These are phyloP conservation scores for Enteromius argenteus DNA, from an alignment of 2,797 vertebrate species.

Conservation along the genomic window DNA sequence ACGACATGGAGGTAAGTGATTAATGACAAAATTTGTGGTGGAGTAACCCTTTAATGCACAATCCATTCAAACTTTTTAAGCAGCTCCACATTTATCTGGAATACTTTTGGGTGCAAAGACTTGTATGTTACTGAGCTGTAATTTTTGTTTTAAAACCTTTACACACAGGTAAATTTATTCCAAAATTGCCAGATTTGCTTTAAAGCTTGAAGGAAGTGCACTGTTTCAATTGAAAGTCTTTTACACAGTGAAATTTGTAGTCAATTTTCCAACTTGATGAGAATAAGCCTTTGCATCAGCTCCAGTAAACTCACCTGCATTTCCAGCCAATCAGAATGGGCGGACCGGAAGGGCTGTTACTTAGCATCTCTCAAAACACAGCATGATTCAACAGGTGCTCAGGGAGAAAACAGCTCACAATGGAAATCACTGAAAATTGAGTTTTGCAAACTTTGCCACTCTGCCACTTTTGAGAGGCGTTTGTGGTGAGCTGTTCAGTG, in stretches of 20 bases:
- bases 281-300: constrained; percentile 3
- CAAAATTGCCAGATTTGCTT: not conserved
- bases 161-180: not conserved
- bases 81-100: not conserved
- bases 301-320: constrained; percentile 8
- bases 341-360: not conserved
- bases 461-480: constrained; percentile 12
- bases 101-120: not conserved
- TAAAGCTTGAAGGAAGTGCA: not conserved
- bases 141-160: not conserved
- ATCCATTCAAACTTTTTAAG: not conserved
- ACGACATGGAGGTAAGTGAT: too few relatives aligned
- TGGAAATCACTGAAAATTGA: constrained; percentile 21
- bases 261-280: not conserved
- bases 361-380: constrained; percentile 24
- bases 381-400: constrained; percentile 30
- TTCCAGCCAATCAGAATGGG: constrained; percentile 9
- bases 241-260: not conserved
- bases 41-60: not conserved
- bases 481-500: not conserved
- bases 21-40: too few relatives aligned
- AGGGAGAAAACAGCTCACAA: not conserved
- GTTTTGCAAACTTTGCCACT: constrained; percentile 23
- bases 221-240: not conserved
- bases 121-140: not conserved